Percentiles rank a stretch among this genome's conserved stretches.
Evolutionary conservation across 2,888 invertebrate species (phyloP).

Genomic region (Panorpa germanica): DNA sequence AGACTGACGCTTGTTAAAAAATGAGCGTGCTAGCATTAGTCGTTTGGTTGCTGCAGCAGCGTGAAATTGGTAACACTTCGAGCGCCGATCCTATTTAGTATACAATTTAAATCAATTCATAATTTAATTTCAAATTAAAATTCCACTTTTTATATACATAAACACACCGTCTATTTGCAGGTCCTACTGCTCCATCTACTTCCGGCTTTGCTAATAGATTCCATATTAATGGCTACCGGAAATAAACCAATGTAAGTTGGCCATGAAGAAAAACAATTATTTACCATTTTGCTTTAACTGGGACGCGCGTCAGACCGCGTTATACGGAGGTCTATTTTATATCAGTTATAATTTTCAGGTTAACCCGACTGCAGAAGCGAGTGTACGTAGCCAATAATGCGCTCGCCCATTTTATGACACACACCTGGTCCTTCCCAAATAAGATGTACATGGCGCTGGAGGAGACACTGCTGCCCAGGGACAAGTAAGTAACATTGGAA

Average conservation of each 20-base stretch:
- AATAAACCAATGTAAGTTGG: conserved; percentile 45
- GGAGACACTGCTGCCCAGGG: conserved; percentile 27
- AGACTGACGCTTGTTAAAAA: too few species aligned
- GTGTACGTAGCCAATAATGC: conserved; percentile 58
- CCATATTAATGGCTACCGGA: conserved; percentile 39
- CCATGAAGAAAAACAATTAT: background rate
- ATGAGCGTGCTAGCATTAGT: too few species aligned
- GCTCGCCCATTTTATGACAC: conserved; percentile 50
- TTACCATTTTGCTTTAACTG: too few species aligned
- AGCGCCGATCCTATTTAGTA: too few species aligned
- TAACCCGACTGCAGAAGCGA: conserved; percentile 57
- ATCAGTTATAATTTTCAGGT: conserved; percentile 28
- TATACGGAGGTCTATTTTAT: too few species aligned
- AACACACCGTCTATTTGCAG: conserved; percentile 16
- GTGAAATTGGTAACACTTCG: too few species aligned
- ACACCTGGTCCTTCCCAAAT: conserved; percentile 62
- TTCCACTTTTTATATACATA: too few species aligned
- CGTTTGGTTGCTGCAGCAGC: too few species aligned
- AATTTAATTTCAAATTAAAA: too few species aligned
- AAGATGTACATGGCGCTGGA: conserved; percentile 35
- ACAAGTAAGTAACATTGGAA: too few species aligned
- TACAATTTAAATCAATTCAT: too few species aligned
- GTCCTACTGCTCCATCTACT: conserved; percentile 55
- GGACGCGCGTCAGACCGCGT: too few species aligned
- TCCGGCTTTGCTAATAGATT: conserved; percentile 61